Conservation (phyloP, 92 coral and sea anemone species). For the Nematostella vectensis region DNA sequence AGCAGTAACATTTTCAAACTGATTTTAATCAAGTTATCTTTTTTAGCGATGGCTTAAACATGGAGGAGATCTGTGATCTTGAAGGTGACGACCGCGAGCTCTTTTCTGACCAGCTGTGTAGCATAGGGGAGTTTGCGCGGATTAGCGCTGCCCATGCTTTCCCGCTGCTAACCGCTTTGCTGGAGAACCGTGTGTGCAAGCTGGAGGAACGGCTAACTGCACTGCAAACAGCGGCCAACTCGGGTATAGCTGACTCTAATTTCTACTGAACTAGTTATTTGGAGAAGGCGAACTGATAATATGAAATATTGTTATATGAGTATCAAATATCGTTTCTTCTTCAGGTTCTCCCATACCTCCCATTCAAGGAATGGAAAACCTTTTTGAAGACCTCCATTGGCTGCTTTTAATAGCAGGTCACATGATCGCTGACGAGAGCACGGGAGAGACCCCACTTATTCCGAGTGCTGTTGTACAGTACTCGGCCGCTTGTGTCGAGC, state of each 20-base stretch:
- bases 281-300: too few relatives aligned
- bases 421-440: conserved; percentile 80
- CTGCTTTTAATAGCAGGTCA: conserved; percentile 74
- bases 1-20: too few relatives aligned
- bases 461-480: conserved; percentile 73
- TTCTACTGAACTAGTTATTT: not conserved
- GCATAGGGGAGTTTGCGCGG: conserved; percentile 76
- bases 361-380: conserved; percentile 55
- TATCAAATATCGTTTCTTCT: too few relatives aligned
- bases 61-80: conserved; percentile 92
- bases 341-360: conserved; percentile 48
- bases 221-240: conserved; percentile 29
- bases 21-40: too few relatives aligned
- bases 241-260: conserved; percentile 17
- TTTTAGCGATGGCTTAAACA: conserved; percentile 33
- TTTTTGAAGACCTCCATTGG: conserved; percentile 97
- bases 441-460: conserved; percentile 80
- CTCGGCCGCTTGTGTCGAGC: conserved; percentile 50
- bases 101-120: conserved; percentile 83
- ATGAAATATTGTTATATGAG: too few relatives aligned
- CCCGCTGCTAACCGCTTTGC: conserved; percentile 53
- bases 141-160: conserved; percentile 58
- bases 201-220: conserved; percentile 52
- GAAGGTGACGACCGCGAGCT: conserved; percentile 83
- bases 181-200: conserved; percentile 54